Conservation (phyloP, 2,888 invertebrate genomes). For the Trissolcus brochymenae region DNA sequence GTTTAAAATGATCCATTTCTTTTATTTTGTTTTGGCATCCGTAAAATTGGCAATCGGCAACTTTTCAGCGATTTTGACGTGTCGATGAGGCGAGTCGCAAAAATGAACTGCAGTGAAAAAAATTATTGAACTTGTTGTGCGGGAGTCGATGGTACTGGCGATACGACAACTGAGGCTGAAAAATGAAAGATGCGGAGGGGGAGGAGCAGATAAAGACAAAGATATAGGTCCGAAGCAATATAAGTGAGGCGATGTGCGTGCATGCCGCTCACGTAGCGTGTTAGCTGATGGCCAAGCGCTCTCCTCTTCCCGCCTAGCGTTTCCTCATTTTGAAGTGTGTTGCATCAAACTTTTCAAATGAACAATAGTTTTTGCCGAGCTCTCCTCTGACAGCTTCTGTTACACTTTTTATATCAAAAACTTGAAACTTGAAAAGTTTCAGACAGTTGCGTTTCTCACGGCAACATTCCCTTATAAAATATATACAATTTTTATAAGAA, state of each 20-base stretch:
- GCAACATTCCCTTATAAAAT: too few species aligned
- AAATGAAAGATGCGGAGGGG: conserved; percentile 40
- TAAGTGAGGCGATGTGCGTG: conserved; percentile 68
- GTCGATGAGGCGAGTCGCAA: not conserved
- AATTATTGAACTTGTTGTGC: conserved; percentile 32
- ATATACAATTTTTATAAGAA: too few species aligned
- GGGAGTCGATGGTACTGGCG: conserved; percentile 51
- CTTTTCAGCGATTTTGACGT: not conserved
- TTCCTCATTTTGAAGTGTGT: conserved; percentile 52
- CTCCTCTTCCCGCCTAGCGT: conserved; percentile 48
- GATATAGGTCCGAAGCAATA: conserved; percentile 47
- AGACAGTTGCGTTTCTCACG: not conserved
- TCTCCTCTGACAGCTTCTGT: conserved; percentile 9
- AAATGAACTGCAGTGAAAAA: not conserved
- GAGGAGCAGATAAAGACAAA: conserved; percentile 53
- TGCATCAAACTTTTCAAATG: conserved; percentile 36
- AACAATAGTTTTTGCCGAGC: conserved; percentile 18
- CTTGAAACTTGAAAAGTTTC: not conserved
- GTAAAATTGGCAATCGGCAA: too few species aligned
- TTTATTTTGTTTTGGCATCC: too few species aligned
- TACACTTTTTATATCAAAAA: conserved; percentile 1
- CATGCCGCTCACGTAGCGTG: conserved; percentile 75
- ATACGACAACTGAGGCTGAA: conserved; percentile 41
- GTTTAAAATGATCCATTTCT: too few species aligned
- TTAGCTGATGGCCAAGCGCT: conserved; percentile 58